Evolutionary conservation across 1,140 invertebrate species (phyloP).

Genomic region (Cydia splendana): DNA sequence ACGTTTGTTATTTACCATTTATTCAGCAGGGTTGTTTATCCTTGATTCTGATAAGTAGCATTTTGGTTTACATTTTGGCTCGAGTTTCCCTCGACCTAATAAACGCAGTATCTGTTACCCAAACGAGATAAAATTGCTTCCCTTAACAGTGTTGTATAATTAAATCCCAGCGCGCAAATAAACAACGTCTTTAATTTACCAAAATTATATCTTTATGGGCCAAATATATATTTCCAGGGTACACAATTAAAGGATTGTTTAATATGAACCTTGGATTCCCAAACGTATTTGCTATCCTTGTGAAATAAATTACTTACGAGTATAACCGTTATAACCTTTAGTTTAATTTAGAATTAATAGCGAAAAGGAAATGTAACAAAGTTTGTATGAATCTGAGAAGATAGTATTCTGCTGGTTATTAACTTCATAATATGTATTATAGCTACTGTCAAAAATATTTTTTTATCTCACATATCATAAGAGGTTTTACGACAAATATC

Average conservation of each 20-base stretch:
- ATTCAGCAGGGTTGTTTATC: slow-evolving; percentile 18
- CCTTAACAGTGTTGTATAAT: slow-evolving; percentile 23
- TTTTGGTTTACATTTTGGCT: slow-evolving; percentile 31
- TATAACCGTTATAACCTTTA: not conserved
- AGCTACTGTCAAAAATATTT: slow-evolving; percentile 19
- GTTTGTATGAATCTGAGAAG: not conserved
- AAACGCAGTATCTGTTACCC: slow-evolving; percentile 31
- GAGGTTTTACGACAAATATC: slow-evolving; percentile 67
- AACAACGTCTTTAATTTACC: slow-evolving; percentile 31
- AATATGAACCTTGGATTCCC: slow-evolving; percentile 9
- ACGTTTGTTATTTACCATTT: not conserved
- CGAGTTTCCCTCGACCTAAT: slow-evolving; percentile 28
- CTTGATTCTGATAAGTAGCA: slow-evolving; percentile 27
- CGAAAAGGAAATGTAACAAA: not conserved
- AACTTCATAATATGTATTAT: slow-evolving; percentile 3
- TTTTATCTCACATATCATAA: slow-evolving; percentile 43
- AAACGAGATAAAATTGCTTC: slow-evolving; percentile 32
- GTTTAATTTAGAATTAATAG: not conserved
- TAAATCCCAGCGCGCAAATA: slow-evolving; percentile 32
- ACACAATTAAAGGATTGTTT: slow-evolving; percentile 25
- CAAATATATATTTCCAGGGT: slow-evolving; percentile 25
- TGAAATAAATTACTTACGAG: not conserved
- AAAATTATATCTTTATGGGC: slow-evolving; percentile 29
- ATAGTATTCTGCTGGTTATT: not conserved
- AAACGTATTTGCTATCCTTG: not conserved